These are phyloP conservation scores for Alces alces DNA, from an alignment of 2,113 vertebrate genomes.

Conservation along the genomic window DNA sequence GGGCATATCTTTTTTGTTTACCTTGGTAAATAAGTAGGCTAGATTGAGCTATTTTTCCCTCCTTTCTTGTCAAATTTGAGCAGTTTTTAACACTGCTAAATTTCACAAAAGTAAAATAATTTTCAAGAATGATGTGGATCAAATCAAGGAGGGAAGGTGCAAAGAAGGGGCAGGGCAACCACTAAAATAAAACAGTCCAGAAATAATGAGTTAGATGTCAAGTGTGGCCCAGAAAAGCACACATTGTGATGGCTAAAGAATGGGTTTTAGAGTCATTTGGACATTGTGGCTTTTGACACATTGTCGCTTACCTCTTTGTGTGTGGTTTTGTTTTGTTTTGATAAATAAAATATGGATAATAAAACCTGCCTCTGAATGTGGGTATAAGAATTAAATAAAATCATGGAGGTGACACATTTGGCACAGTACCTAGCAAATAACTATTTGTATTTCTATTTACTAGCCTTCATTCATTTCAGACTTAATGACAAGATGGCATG, in stretches of 20 bases:
- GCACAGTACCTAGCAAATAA: background rate
- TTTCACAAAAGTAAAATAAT: background rate
- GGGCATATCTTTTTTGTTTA: background rate
- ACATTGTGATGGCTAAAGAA: accelerated
- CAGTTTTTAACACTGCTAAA: background rate
- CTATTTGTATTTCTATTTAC: background rate
- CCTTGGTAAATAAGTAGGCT: background rate
- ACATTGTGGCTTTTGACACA: background rate
- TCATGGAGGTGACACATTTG: background rate
- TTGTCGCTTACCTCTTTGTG: background rate
- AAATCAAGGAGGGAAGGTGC: background rate
- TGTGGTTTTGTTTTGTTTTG: background rate
- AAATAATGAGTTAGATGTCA: background rate
- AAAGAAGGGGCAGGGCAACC: background rate
- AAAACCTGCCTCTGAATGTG: background rate
- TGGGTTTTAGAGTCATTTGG: background rate
- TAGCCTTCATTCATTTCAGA: background rate
- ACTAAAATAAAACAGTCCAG: background rate
- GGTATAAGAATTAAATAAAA: background rate
- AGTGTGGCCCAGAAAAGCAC: background rate
- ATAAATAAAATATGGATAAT: background rate
- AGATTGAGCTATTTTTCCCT: background rate
- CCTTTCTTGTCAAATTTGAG: background rate
- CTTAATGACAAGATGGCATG: background rate
- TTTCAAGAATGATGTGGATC: background rate